phyloP scores from a whole-genome alignment of 1,140 invertebrate genomes.

The Camponotus floridanus region DNA sequence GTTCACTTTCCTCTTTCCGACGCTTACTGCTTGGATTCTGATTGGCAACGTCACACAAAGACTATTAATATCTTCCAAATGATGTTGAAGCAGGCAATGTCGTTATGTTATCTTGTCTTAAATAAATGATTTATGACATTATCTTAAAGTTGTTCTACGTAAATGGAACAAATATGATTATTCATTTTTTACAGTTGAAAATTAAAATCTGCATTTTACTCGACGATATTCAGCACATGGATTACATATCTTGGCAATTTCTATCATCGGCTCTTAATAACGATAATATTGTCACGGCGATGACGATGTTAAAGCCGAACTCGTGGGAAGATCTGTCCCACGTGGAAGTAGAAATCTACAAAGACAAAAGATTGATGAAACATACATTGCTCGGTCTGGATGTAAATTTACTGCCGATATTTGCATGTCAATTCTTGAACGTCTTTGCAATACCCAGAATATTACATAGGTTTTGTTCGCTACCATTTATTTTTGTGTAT shows the following conservation, averaged over 20 bases:
- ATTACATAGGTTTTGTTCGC: constrained; percentile 77
- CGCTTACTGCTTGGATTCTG: constrained; percentile 75
- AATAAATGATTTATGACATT: neutral
- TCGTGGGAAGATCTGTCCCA: constrained; percentile 47
- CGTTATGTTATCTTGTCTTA: constrained; percentile 11
- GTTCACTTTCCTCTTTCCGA: constrained; percentile 83
- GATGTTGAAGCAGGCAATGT: constrained; percentile 66
- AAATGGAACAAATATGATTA: neutral
- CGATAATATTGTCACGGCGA: constrained; percentile 61
- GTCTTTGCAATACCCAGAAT: constrained; percentile 87
- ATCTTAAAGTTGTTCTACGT: neutral
- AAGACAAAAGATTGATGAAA: constrained; percentile 68
- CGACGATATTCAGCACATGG: constrained; percentile 75
- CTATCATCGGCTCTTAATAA: constrained; percentile 59
- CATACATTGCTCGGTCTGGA: constrained; percentile 70
- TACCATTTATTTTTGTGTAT: constrained; percentile 14
- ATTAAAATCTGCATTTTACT: constrained; percentile 70
- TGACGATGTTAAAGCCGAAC: constrained; percentile 60
- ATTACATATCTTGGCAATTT: constrained; percentile 76
- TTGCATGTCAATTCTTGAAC: constrained; percentile 87
- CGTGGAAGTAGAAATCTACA: constrained; percentile 52
- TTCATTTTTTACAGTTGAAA: constrained; percentile 31
- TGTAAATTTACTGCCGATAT: constrained; percentile 81
- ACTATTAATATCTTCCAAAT: constrained; percentile 77
- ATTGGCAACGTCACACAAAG: constrained; percentile 77